These are phyloP conservation scores for Amphipyra berbera DNA, from an alignment of 2,888 invertebrate species.

Conservation along the genomic window DNA sequence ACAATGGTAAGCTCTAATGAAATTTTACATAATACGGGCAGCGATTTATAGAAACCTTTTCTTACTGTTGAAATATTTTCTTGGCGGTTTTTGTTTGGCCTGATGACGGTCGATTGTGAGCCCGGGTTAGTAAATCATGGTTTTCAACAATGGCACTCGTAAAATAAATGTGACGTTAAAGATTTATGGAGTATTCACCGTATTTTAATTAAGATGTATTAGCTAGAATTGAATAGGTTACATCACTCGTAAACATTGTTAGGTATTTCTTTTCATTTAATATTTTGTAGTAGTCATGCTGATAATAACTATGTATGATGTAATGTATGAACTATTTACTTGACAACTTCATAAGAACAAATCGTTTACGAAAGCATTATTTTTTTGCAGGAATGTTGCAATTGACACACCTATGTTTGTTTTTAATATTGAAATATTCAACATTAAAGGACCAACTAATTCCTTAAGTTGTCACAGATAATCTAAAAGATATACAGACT, in stretches of 20 bases:
- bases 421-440: too few species aligned
- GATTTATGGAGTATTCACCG: slow-evolving; percentile 1
- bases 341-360: too few species aligned
- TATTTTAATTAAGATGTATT: slow-evolving; percentile 8
- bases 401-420: too few species aligned
- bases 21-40: slow-evolving; percentile 48
- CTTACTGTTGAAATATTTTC: slow-evolving; percentile 45
- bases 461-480: too few species aligned
- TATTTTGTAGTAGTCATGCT: background rate
- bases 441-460: too few species aligned
- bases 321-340: too few species aligned
- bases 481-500: too few species aligned
- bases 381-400: too few species aligned
- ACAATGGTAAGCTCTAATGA: slow-evolving; percentile 50
- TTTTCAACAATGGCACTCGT: slow-evolving; percentile 32
- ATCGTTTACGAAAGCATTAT: too few species aligned
- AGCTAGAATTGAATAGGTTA: slow-evolving; percentile 10
- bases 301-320: too few species aligned
- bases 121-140: slow-evolving; percentile 31
- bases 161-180: slow-evolving; percentile 22
- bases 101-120: slow-evolving; percentile 30
- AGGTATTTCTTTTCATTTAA: background rate
- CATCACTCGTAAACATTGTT: slow-evolving; percentile 2
- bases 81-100: slow-evolving; percentile 33
- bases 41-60: slow-evolving; percentile 47